Base-by-base conservation (phyloP, 2,113 vertebrate species). In the Macrotis lagotis region DNA sequence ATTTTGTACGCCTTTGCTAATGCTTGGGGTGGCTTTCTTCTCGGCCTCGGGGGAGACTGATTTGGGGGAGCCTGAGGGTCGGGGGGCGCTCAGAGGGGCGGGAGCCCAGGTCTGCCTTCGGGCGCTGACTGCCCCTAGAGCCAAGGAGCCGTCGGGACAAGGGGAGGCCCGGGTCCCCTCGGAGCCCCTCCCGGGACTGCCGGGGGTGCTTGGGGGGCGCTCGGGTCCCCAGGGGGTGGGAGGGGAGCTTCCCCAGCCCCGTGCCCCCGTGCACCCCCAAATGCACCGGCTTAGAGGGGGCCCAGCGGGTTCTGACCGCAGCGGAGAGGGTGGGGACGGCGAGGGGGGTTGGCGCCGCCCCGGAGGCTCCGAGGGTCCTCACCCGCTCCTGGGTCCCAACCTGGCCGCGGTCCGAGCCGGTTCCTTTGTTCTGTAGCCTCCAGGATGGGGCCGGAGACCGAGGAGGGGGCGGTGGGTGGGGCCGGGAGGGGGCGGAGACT, bases 1-100 rank as follows among this genome's bases (percentile, higher is more conserved):
- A 93, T 97, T 96, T 96, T 96, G 94, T 91, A 97, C 96, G 97
- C 92, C 95, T 96, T 97, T 97, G 94, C 25, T 74, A 83, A 96
- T 44, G 66, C 66, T 44, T 7, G 24, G 93, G 94, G 24, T 48
- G 92, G 74, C 55, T 91, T 90, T 53, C 88, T 97, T 94, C 47
- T 91, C 83, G 89, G 52, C 12, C 37, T 48, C 49, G 44, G 59
- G 59, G 31, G 59, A 37, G 12, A 10, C 59, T n/a, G 4, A 16
- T n/a, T 37, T 66, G 14, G 59, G 37, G 6, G 12, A n/a, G 16
- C 31, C 31, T 66, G 31, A 6, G 12, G 14, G 31, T 66, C 12
- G 31, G 31, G 7, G 11, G 28, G 5, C 8, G 8, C 22, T 1
- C 9, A 0, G 11, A 51, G 11, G 51, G 19, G 51, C 2, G 51